These are phyloP conservation scores for Mimachlamys varia DNA, from an alignment of 2,888 invertebrate species.

Conservation along the genomic window DNA sequence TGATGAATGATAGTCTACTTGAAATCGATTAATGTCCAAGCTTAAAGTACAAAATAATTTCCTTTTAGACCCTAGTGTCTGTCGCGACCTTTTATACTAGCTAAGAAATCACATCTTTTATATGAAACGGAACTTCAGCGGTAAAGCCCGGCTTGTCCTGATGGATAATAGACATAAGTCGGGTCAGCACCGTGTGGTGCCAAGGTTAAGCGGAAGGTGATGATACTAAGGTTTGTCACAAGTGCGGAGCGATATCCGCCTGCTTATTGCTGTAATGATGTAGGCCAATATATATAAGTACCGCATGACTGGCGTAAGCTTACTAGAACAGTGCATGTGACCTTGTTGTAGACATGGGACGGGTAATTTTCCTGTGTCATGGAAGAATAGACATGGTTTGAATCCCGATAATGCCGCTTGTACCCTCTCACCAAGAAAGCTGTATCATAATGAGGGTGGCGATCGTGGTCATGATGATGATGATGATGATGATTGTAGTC, in stretches of 20 bases:
- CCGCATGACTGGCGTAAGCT: too few species aligned
- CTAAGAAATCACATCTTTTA: not conserved
- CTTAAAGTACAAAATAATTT: not conserved
- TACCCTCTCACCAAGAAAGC: too few species aligned
- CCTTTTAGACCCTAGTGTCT: not conserved
- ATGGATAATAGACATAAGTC: not conserved
- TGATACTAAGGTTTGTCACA: not conserved
- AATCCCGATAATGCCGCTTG: too few species aligned
- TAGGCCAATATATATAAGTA: too few species aligned
- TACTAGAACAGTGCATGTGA: too few species aligned
- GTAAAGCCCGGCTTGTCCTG: not conserved
- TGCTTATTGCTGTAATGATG: too few species aligned
- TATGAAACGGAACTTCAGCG: not conserved
- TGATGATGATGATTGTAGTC: too few species aligned
- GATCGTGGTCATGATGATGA: too few species aligned
- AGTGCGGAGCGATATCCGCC: not conserved
- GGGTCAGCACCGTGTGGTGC: not conserved
- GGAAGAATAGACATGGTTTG: too few species aligned
- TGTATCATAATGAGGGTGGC: too few species aligned
- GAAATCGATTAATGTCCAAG: not conserved
- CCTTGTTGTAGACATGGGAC: too few species aligned
- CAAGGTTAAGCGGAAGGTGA: not conserved
- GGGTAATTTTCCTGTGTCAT: too few species aligned
- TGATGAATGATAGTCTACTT: not conserved
- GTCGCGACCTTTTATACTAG: not conserved